Conservation (phyloP, 2,797 vertebrate genomes). For the Aldrovandia affinis region DNA sequence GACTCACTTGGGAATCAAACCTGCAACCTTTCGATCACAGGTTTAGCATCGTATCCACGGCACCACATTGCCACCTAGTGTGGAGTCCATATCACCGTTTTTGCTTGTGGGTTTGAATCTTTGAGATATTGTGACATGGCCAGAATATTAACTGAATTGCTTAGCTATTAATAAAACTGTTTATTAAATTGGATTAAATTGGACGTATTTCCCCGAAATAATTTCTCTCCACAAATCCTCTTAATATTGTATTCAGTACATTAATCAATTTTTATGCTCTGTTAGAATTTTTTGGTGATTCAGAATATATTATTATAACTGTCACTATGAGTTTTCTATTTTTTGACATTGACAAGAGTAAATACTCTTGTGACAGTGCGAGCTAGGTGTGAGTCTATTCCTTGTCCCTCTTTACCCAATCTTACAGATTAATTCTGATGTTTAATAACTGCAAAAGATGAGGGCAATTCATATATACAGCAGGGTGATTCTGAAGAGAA, state of each 20-base stretch:
- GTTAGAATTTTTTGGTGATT: background rate
- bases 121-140: background rate
- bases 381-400: background rate
- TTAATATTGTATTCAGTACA: background rate
- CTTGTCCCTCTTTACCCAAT: background rate
- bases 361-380: constrained; percentile 2
- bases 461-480: background rate
- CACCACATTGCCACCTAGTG: background rate
- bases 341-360: constrained; percentile 8
- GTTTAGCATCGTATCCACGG: background rate
- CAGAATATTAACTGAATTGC: background rate
- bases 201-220: background rate
- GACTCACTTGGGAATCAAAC: constrained; percentile 1
- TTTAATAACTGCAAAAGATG: background rate
- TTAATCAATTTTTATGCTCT: background rate
- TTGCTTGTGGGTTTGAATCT: background rate
- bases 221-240: background rate
- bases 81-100: background rate
- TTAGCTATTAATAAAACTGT: background rate
- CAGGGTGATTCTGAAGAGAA: background rate
- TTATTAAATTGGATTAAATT: background rate
- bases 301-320: background rate
- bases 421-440: background rate
- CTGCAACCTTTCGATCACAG: background rate
- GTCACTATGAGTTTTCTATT: background rate